Base-by-base conservation (phyloP, 2,113 vertebrate genomes). In the Cochlearius cochlearius region DNA sequence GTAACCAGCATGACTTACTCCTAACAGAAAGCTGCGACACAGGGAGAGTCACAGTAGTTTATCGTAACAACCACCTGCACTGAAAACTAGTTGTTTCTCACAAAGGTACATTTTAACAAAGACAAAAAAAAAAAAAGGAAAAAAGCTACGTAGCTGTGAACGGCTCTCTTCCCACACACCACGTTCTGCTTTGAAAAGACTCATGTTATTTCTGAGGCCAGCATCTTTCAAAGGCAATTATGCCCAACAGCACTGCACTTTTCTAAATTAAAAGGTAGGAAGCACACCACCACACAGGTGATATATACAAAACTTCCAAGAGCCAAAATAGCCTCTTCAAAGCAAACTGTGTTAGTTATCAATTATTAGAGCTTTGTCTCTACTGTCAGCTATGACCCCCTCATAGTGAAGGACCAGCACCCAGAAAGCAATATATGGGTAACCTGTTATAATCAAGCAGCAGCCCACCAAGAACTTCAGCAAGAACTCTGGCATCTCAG, bases 181-280 rank as follows among this genome's bases (percentile, higher is more conserved):
- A 45, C 0, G 0, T 29, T 47, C 2, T 1, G 25, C 41, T 77
- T 77, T 27, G 25, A 34, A 21, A 34, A 75, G 30, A 41, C 22
- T 25, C 5, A 11, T 1, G 0, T 32, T 13, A 22, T 49, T 68
- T 52, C 71, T 68, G 26, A 18, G 68, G 53, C 7, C 0, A 0
- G 22, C 11, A 32, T 20, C 62, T 64, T 84, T 60, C 68, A 32
- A 55, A 75, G n/a, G 32, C 0, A 0, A 4, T 7, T 7, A 53
- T 9, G 22, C 29, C 29, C 17, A 49, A 43, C 2, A 74, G 49
- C 38, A 55, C 11, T 2, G 1, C 21, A 8, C 9, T 74, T 43
- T 11, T 59, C 17, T 25, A 25, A 19, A 22, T 36, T 11, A 50
- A 72, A 77, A 23, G 12, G 7, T 10, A 77, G 36, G 32, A 86